Conservation (phyloP, 1,140 invertebrate genomes). For the Sycophila sp. region DNA sequence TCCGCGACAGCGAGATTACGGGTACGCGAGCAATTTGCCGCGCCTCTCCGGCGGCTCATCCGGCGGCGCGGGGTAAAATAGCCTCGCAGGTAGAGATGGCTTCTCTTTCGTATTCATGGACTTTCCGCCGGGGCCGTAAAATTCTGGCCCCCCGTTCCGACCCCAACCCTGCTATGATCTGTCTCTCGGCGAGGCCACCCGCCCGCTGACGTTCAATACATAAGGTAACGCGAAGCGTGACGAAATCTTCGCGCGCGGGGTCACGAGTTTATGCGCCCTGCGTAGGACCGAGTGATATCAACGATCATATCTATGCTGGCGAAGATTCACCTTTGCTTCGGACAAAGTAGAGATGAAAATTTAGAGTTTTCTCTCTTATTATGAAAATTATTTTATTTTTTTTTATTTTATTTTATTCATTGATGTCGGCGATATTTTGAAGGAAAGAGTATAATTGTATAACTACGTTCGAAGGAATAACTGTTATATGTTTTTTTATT, state of each 20-base stretch:
- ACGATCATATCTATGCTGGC: too few relatives aligned
- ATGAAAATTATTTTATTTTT: too few relatives aligned
- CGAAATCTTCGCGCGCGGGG: background rate
- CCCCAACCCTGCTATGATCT: slow-evolving; percentile 12
- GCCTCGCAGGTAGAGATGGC: slow-evolving; percentile 5
- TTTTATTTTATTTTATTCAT: too few relatives aligned
- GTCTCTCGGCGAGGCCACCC: background rate
- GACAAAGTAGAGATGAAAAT: too few relatives aligned
- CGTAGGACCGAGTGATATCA: too few relatives aligned
- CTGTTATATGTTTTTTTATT: too few relatives aligned
- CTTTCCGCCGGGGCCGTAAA: slow-evolving; percentile 15
- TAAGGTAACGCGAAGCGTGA: background rate
- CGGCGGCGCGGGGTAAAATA: slow-evolving; percentile 6
- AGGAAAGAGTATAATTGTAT: too few relatives aligned
- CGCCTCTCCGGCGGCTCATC: background rate
- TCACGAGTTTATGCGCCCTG: background rate
- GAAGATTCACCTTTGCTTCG: too few relatives aligned
- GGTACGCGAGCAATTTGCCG: slow-evolving; percentile 15
- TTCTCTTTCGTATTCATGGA: slow-evolving; percentile 35
- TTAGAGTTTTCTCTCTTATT: too few relatives aligned
- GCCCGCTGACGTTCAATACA: slow-evolving; percentile 14
- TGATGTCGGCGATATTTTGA: too few relatives aligned
- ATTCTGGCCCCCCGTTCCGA: too few relatives aligned
- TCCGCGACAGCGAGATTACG: slow-evolving; percentile 1
- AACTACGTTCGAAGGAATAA: too few relatives aligned